Conservation (phyloP, 2,797 vertebrate species). For the Gymnocypris eckloni region DNA sequence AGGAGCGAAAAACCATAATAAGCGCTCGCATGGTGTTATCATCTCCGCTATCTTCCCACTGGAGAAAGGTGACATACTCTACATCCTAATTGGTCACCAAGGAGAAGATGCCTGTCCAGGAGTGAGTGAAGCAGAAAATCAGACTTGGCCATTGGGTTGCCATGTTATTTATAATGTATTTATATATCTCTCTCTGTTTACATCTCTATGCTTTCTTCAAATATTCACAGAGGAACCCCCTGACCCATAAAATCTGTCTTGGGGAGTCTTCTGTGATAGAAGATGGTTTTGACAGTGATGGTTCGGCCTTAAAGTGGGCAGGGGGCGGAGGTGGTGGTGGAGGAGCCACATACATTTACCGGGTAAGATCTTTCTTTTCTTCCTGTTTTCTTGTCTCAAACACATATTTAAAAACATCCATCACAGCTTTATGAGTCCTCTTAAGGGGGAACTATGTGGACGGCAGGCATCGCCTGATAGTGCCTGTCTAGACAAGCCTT, state of each 20-base stretch:
- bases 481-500: constrained; percentile 43
- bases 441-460: constrained; percentile 51
- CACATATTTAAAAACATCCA: constrained; percentile 19
- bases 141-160: background rate
- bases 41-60: constrained; percentile 88
- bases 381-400: background rate
- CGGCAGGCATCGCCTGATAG: constrained; percentile 31
- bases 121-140: constrained; percentile 72
- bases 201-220: constrained; percentile 12
- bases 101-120: constrained; percentile 91
- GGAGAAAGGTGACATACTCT: constrained; percentile 85
- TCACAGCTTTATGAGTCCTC: background rate
- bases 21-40: constrained; percentile 87
- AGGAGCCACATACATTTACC: constrained; percentile 88
- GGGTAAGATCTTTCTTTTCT: constrained; percentile 70
- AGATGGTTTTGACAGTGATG: constrained; percentile 74
- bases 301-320: constrained; percentile 76
- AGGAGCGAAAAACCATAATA: constrained; percentile 92
- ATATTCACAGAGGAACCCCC: constrained; percentile 77
- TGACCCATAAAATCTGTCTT: constrained; percentile 86
- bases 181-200: background rate
- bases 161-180: background rate
- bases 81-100: constrained; percentile 90
- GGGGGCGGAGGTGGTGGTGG: constrained; percentile 92
- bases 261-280: constrained; percentile 88